These are phyloP conservation scores for Chinchilla lanigera DNA, from an alignment of 2,113 vertebrate genomes.

Conservation along the genomic window DNA sequence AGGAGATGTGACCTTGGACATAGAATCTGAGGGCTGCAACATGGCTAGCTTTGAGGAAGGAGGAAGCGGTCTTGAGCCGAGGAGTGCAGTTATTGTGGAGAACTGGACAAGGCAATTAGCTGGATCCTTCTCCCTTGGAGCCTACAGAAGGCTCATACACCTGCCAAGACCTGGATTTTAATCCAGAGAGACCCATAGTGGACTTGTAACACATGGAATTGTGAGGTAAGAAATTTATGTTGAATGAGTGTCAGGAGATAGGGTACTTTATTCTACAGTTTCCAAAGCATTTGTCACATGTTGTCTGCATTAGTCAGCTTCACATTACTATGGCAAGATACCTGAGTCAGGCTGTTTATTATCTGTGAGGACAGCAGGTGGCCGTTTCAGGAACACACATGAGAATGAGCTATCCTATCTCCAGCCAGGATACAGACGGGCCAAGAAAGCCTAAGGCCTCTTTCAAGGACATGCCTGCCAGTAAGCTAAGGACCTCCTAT, in stretches of 20 bases:
- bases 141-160: background rate
- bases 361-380: background rate
- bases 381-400: background rate
- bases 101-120: background rate
- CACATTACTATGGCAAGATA: background rate
- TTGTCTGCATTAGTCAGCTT: background rate
- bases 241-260: background rate
- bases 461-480: background rate
- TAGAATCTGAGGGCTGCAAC: background rate
- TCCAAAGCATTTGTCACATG: background rate
- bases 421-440: background rate
- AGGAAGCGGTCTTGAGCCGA: too few species aligned
- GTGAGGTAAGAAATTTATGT: background rate
- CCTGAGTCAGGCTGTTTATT: background rate
- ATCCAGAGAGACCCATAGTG: rapidly evolving
- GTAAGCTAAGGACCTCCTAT: background rate
- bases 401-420: background rate
- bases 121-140: too few species aligned
- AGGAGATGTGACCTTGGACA: background rate
- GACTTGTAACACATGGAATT: background rate
- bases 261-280: background rate
- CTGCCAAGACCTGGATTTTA: background rate
- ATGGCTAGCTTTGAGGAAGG: too few species aligned
- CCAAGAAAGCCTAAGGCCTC: too few species aligned
- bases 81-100: rapidly evolving